Evolutionary conservation across 2,888 invertebrate genomes (phyloP).

Genomic region (Trissoscelio sp.): DNA sequence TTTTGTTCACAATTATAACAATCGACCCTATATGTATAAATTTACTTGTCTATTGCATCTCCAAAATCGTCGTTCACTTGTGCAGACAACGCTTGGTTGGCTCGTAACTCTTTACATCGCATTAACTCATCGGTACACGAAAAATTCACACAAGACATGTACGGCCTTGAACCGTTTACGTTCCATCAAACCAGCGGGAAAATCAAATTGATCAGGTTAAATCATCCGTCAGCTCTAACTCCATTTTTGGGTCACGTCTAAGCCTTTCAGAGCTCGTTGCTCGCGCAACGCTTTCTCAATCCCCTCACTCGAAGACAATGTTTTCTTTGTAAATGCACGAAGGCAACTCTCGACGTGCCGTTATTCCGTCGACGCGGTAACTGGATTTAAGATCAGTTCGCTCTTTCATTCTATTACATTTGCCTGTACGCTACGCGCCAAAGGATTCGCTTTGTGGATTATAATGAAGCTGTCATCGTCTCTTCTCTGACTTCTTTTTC

Average conservation of each 20-base stretch:
- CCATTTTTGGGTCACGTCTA: conserved; percentile 26
- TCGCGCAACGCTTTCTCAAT: conserved; percentile 3
- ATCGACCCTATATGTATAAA: no score
- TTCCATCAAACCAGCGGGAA: neutral
- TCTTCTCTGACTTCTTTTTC: conserved; percentile 24
- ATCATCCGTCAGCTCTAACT: conserved; percentile 5
- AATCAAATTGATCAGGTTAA: conserved; percentile 32
- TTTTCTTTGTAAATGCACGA: conserved; percentile 60
- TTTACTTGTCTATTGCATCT: no score
- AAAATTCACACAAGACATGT: no score
- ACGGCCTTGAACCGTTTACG: conserved; percentile 16
- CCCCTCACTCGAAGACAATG: conserved; percentile 47
- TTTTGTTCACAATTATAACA: no score
- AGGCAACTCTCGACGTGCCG: conserved; percentile 36
- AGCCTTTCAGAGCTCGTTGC: conserved; percentile 9
- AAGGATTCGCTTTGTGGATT: conserved; percentile 67
- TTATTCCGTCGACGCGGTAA: conserved; percentile 58
- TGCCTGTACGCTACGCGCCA: conserved; percentile 37
- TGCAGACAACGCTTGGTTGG: no score
- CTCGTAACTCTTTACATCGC: neutral
- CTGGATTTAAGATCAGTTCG: conserved; percentile 66
- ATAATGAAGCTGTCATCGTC: conserved; percentile 69
- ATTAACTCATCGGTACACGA: neutral
- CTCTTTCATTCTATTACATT: conserved; percentile 64
- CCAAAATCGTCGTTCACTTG: no score